Conservation (phyloP, 2,797 vertebrate species). For the Lates japonicus region DNA sequence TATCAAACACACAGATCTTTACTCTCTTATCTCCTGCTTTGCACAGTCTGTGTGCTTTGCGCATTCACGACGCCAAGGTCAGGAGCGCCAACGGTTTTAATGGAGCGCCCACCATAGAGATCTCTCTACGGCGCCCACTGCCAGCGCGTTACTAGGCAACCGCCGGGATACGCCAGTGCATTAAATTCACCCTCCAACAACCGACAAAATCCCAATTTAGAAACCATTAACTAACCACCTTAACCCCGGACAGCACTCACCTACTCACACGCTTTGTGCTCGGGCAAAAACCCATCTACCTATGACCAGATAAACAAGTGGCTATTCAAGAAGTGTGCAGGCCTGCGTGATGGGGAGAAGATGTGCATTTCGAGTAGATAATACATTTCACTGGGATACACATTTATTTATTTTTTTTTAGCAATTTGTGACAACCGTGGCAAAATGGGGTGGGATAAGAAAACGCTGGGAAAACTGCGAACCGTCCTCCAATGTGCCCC, state of each 20-base stretch:
- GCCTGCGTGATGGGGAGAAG: slow-evolving; percentile 30
- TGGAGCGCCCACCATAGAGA: slow-evolving; percentile 83
- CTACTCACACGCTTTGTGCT: slow-evolving; percentile 31
- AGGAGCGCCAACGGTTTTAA: slow-evolving; percentile 87
- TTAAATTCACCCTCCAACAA: slow-evolving; percentile 76
- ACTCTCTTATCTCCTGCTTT: slow-evolving; percentile 81
- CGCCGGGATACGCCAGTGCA: slow-evolving; percentile 83
- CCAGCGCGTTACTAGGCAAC: slow-evolving; percentile 88
- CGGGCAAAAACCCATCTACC: slow-evolving; percentile 25
- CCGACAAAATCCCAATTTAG: slow-evolving; percentile 77
- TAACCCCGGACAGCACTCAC: slow-evolving; percentile 57
- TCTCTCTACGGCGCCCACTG: slow-evolving; percentile 84
- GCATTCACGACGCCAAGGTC: slow-evolving; percentile 90
- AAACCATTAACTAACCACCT: slow-evolving; percentile 74
- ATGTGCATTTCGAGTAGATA: slow-evolving; percentile 28
- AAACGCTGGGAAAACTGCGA: not conserved
- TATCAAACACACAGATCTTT: slow-evolving; percentile 73
- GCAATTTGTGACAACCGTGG: slow-evolving; percentile 19
- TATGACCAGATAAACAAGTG: slow-evolving; percentile 46
- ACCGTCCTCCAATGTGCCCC: not conserved
- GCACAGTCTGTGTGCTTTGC: slow-evolving; percentile 82
- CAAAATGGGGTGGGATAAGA: not conserved
- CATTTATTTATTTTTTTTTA: slow-evolving; percentile 21
- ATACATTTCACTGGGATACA: slow-evolving; percentile 36
- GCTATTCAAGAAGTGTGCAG: slow-evolving; percentile 37